A percentile compares a stretch with the other conserved stretches of the same genome.
These are phyloP conservation scores for Ciona savignyi DNA, from an alignment of 23 tunicate genomes.

Conservation along the genomic window DNA sequence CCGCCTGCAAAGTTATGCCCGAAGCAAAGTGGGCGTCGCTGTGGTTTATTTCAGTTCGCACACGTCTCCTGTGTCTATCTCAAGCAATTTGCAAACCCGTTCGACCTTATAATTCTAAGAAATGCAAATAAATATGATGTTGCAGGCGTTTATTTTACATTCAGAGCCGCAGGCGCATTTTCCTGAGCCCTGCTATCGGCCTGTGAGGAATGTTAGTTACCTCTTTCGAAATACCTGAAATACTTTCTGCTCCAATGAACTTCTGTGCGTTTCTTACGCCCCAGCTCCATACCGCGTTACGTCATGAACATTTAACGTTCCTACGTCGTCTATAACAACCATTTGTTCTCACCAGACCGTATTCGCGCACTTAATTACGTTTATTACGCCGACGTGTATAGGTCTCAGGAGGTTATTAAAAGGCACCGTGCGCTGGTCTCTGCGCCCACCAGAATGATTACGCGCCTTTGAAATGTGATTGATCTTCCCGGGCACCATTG, in stretches of 20 bases:
- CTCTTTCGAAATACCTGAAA: background rate
- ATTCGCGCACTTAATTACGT: background rate
- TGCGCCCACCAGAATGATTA: too few species aligned
- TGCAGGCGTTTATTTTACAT: too few species aligned
- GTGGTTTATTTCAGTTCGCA: background rate
- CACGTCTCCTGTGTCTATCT: too few species aligned
- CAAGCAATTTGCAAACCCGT: too few species aligned
- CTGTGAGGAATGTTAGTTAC: too few species aligned
- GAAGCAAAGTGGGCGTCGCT: background rate
- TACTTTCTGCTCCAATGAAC: background rate
- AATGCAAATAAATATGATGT: too few species aligned
- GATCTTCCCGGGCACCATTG: background rate
- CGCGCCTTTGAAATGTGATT: too few species aligned
- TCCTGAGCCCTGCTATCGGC: too few species aligned
- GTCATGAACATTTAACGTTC: background rate
- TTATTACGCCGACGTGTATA: background rate
- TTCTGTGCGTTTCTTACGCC: background rate
- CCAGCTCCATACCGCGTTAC: background rate
- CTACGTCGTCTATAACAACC: background rate
- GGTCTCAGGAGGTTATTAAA: too few species aligned
- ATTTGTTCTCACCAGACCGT: background rate
- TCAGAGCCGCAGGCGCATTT: too few species aligned
- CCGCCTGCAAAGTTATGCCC: background rate
- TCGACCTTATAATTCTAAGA: too few species aligned
- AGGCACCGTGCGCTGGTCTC: background rate